Evolutionary conservation across 2,113 vertebrate species (phyloP).

Genomic region (Ibidorhyncha struthersii): DNA sequence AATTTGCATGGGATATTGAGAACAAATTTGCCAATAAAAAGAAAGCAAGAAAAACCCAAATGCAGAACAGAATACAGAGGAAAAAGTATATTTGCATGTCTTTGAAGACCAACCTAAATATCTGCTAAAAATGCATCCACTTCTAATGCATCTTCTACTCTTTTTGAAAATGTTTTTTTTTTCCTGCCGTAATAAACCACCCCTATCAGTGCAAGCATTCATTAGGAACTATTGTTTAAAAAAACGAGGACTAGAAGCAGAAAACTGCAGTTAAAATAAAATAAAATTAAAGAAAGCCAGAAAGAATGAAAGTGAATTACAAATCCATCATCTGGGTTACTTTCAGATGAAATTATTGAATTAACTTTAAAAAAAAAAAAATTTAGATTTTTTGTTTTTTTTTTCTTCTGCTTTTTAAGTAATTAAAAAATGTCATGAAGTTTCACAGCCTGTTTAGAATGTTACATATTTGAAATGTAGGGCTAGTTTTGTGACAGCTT

Average conservation of each 20-base stretch:
- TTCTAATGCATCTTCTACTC: not conserved
- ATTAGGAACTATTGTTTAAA: not conserved
- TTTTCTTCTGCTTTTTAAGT: not conserved
- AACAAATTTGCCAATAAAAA: not conserved
- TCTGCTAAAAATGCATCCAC: not conserved
- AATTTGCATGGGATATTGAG: not conserved
- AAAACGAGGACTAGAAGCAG: not conserved
- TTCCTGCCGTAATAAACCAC: not conserved
- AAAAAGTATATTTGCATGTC: not conserved
- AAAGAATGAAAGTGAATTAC: not conserved
- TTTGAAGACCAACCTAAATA: constrained; percentile 24
- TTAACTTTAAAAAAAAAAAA: not conserved
- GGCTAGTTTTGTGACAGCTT: not conserved
- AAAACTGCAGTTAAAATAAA: not conserved
- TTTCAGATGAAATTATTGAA: not conserved
- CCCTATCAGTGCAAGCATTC: not conserved
- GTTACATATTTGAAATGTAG: not conserved
- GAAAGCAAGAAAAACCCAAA: not conserved
- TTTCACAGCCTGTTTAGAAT: not conserved
- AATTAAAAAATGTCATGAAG: not conserved
- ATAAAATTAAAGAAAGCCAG: not conserved
- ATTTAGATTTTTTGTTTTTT: not conserved
- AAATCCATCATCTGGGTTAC: not conserved
- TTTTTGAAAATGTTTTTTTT: not conserved
- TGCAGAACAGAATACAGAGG: not conserved